A percentile compares a stretch with the other conserved stretches of the same genome.
Evolutionary conservation across 2,113 vertebrate genomes (phyloP).

Genomic region (Scartelaos histophorus): DNA sequence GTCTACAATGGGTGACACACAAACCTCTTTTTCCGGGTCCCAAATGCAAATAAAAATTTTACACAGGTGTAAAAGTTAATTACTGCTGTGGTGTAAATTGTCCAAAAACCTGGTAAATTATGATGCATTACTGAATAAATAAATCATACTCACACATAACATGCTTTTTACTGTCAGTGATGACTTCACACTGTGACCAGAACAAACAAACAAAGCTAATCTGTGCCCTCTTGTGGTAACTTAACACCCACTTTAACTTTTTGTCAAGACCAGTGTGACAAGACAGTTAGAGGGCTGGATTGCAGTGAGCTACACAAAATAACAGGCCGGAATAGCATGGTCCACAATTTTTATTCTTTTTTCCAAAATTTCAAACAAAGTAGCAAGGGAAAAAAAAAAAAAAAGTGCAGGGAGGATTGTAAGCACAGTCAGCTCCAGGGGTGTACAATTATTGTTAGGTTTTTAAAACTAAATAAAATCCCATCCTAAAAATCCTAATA

Average conservation of each 20-base stretch:
- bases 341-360: no score
- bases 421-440: no score
- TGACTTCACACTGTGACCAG: neutral
- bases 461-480: no score
- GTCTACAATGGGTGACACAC: neutral
- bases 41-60: neutral
- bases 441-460: no score
- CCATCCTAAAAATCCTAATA: no score
- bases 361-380: no score
- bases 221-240: constrained; percentile 10
- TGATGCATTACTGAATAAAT: neutral
- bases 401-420: no score
- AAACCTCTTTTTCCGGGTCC: neutral
- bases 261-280: neutral
- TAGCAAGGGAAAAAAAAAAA: no score
- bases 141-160: neutral
- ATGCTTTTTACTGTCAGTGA: neutral
- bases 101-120: neutral
- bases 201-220: constrained; percentile 7
- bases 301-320: no score
- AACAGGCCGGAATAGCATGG: no score
- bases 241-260: neutral
- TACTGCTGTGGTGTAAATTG: neutral
- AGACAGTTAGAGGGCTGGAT: no score
- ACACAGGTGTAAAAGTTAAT: neutral